phyloP scores from a whole-genome alignment of 2,113 vertebrate species.

The Genyomyrus donnyi region DNA sequence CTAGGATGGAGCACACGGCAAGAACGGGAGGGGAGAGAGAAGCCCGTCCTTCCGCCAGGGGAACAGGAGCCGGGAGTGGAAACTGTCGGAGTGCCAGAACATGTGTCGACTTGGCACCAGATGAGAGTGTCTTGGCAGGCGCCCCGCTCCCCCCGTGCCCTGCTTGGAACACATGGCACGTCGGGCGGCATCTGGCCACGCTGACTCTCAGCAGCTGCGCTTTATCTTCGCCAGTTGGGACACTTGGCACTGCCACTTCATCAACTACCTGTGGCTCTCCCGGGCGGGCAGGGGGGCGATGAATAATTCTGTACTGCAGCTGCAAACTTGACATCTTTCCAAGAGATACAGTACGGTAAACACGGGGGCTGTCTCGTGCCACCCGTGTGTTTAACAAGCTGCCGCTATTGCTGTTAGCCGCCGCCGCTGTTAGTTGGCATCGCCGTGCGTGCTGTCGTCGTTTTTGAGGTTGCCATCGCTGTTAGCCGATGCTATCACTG shows the following conservation, averaged over 20 bases:
- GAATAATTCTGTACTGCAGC: constrained; percentile 68
- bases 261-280: constrained; percentile 78
- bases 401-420: constrained; percentile 6
- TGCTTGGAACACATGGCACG: constrained; percentile 72
- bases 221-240: constrained; percentile 73
- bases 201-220: constrained; percentile 73
- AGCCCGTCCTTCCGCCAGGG: constrained; percentile 40
- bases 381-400: constrained; percentile 15
- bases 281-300: constrained; percentile 56
- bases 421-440: constrained; percentile 18
- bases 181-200: constrained; percentile 70
- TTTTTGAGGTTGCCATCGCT: neutral
- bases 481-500: neutral
- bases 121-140: constrained; percentile 69
- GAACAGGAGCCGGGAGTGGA: constrained; percentile 48
- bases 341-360: constrained; percentile 56
- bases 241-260: constrained; percentile 75
- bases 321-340: constrained; percentile 72
- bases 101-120: constrained; percentile 73
- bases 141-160: constrained; percentile 58
- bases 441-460: too few relatives aligned
- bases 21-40: constrained; percentile 38
- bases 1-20: constrained; percentile 40
- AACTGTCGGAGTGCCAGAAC: constrained; percentile 65
- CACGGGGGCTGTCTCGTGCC: constrained; percentile 45